Evolutionary conservation across 2,113 vertebrate genomes (phyloP), one percentile per base, ranked within the genome.

Genomic region (Prunella himalayana): DNA sequence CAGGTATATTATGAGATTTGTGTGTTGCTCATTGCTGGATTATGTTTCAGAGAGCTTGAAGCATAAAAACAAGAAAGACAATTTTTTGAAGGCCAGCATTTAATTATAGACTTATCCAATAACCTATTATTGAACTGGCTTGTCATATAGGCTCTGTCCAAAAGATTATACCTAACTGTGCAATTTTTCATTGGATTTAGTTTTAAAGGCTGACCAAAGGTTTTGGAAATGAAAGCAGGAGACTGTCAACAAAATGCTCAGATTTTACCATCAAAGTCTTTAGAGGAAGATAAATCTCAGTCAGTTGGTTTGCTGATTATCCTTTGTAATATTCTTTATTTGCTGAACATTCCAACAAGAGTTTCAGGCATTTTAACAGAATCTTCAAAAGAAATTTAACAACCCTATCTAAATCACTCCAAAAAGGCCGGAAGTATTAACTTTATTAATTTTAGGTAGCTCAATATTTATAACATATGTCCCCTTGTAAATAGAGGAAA

Each of bases 81-180:
- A 82, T 94, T 96, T 95, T 42, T 87, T 71, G 31, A 96, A 88
- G 65, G 21, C 11, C 14, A 1, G 30, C 47, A 73, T 94, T 95
- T 94, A 94, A 93, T 94, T 94, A 66, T 60, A 94, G 84, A 94
- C 22, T 95, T 94, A 96, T 59, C 65, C 73, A 96, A 77, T 78
- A 86, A 96, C 54, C 50, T 56, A 37, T 93, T 95, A 84, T 69
- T 95, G 64, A 96, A 94, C 60, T 71, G 17, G 27, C 37, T 93
- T 3, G 0, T 90, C 90, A 82, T 45, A 51, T 54, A 85, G 54
- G 35, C n/a, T 86, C 87, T 95, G 65, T 81, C 82, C 56, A 80
- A 68, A 85, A 35, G 90, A 92, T 96, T 97, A 88, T 77, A 84
- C 5, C 14, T 85, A 78, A 88, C 75, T 66, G 50, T 83, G 68